A percentile compares a stretch with the other conserved stretches of the same genome.
Conservation (phyloP, 1,140 invertebrate genomes). For the Coelopa frigida region DNA sequence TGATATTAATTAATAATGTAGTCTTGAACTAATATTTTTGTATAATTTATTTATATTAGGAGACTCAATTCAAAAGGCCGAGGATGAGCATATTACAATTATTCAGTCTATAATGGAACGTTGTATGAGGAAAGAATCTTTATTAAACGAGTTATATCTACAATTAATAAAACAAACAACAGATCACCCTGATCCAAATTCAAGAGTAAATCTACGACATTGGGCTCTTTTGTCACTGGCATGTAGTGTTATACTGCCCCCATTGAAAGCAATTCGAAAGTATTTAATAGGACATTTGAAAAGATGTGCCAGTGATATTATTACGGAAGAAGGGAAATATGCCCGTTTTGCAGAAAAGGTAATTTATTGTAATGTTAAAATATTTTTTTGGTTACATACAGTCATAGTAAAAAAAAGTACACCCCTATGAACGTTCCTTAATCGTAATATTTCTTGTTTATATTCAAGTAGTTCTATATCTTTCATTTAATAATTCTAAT, state of each 20-base stretch:
- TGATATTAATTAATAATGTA: no score
- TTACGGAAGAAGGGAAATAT: conserved; percentile 91
- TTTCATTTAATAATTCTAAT: no score
- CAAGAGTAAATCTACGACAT: conserved; percentile 76
- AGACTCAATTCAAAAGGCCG: conserved; percentile 47
- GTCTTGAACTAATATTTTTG: conserved; percentile 4
- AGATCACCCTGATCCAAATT: conserved; percentile 85
- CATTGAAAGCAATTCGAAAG: conserved; percentile 72
- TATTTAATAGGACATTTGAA: conserved; percentile 88
- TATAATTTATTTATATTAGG: conserved; percentile 18
- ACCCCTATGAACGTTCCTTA: no score
- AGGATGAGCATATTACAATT: conserved; percentile 81
- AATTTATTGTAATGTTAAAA: no score
- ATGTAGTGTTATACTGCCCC: conserved; percentile 80
- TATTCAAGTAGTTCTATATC: no score
- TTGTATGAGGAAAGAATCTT: conserved; percentile 79
- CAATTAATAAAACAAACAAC: conserved; percentile 90
- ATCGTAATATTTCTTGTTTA: no score
- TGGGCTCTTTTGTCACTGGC: conserved; percentile 88
- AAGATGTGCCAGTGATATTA: conserved; percentile 77
- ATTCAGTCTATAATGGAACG: conserved; percentile 84
- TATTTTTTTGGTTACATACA: no score
- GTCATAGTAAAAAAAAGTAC: no score
- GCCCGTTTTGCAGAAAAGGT: conserved; percentile 89
- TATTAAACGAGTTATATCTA: conserved; percentile 86